These are phyloP conservation scores for Hesperia comma DNA, from an alignment of 2,888 invertebrate genomes.

Conservation along the genomic window DNA sequence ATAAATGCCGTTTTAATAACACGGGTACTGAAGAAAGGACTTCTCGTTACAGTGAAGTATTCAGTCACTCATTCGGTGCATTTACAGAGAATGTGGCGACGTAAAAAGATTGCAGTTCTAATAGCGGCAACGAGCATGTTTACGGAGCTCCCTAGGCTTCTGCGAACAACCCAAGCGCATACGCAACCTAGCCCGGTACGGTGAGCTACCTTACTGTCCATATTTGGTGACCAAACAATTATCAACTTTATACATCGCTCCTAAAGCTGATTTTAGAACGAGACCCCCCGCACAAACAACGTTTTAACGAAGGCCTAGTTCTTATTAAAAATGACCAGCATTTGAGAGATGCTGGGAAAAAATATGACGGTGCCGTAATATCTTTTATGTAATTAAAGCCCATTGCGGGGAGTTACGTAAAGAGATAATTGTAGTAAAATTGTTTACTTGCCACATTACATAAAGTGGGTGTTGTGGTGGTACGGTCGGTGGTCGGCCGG, in stretches of 20 bases:
- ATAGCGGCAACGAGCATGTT: conserved; percentile 49
- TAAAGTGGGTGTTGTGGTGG: conserved; percentile 30
- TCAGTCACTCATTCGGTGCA: conserved; percentile 37
- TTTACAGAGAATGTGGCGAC: conserved; percentile 48
- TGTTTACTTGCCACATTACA: conserved; percentile 31
- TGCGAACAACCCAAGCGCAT: conserved; percentile 43
- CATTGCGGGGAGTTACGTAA: conserved; percentile 36
- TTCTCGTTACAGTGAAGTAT: conserved; percentile 32
- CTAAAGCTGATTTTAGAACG: conserved; percentile 4
- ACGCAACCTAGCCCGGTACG: conserved; percentile 38
- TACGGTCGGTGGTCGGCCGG: background rate
- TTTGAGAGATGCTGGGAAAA: conserved; percentile 43
- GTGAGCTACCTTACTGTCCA: conserved; percentile 18
- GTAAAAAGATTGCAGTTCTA: conserved; percentile 50
- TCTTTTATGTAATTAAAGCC: conserved; percentile 38
- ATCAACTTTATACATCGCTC: background rate
- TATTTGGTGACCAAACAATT: conserved; percentile 4
- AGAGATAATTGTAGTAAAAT: conserved; percentile 35
- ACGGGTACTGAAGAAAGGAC: conserved; percentile 13
- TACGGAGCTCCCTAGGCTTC: conserved; percentile 50
- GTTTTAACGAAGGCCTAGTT: conserved; percentile 2
- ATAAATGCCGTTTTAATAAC: conserved; percentile 4
- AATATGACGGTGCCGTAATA: conserved; percentile 42
- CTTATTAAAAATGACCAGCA: conserved; percentile 40
- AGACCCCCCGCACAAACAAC: background rate